Conservation (phyloP, 2,888 invertebrate genomes). For the Brachypalpus laphriformis region DNA sequence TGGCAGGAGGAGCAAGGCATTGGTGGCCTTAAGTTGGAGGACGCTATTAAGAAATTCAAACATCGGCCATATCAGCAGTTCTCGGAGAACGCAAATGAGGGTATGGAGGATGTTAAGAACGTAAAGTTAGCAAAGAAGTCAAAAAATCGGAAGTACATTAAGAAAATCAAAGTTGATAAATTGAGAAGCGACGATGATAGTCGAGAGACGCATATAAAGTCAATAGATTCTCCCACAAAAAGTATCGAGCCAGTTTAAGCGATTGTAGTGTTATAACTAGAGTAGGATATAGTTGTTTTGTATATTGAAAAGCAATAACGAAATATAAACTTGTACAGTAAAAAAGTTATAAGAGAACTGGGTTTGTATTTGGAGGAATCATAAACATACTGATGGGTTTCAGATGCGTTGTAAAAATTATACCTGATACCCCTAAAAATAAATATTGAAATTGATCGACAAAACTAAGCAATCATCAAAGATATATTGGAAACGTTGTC, state of each 20-base stretch:
- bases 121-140: slow-evolving; percentile 77
- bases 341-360: neutral
- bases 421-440: too few relatives aligned
- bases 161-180: slow-evolving; percentile 80
- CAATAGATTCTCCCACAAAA: neutral
- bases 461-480: too few relatives aligned
- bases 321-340: neutral
- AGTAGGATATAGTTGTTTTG: neutral
- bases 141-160: slow-evolving; percentile 81
- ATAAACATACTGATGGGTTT: too few relatives aligned
- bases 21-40: slow-evolving; percentile 81
- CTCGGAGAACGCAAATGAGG: slow-evolving; percentile 80
- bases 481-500: too few relatives aligned
- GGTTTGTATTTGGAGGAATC: neutral
- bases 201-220: neutral
- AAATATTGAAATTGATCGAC: too few relatives aligned
- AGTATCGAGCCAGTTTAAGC: slow-evolving; percentile 17
- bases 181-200: slow-evolving; percentile 76
- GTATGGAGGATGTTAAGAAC: slow-evolving; percentile 79
- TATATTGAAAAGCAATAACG: neutral
- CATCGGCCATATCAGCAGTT: slow-evolving; percentile 88
- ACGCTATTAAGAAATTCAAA: slow-evolving; percentile 81
- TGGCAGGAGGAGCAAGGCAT: slow-evolving; percentile 83
- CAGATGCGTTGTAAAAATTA: too few relatives aligned
- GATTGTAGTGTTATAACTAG: neutral